phyloP scores from a whole-genome alignment of 92 coral and sea anemone species.

The Metridium senile region DNA sequence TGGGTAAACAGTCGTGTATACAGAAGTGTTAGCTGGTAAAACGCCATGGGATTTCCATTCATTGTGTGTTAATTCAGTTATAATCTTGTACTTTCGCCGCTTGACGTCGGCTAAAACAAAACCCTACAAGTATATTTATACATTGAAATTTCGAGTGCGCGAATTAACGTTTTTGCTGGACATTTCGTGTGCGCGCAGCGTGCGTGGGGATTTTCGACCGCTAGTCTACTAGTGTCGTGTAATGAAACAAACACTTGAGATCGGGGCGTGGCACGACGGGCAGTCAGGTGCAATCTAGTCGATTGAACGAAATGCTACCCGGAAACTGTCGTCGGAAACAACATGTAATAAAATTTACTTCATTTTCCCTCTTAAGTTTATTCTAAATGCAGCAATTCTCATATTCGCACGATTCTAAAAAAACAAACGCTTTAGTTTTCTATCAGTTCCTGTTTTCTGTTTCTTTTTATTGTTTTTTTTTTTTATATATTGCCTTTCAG shows the following conservation, averaged over 20 bases:
- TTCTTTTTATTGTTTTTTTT: too few species aligned
- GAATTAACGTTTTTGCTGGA: neutral
- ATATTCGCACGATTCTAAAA: neutral
- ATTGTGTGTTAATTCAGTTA: neutral
- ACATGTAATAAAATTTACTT: neutral
- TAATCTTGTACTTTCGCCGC: neutral
- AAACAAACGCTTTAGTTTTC: neutral
- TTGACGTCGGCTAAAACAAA: neutral
- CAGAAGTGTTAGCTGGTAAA: neutral
- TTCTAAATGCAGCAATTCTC: neutral
- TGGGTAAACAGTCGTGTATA: neutral
- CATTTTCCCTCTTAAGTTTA: neutral
- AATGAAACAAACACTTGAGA: neutral
- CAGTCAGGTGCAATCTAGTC: neutral
- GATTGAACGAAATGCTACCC: neutral
- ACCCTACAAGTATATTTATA: neutral
- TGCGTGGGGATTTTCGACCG: neutral
- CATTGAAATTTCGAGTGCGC: neutral
- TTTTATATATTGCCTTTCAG: too few species aligned
- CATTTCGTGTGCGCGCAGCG: neutral
- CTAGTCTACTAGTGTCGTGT: neutral
- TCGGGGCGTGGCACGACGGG: neutral
- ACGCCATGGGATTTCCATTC: neutral
- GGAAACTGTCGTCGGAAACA: conserved; percentile 2
- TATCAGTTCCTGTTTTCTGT: too few species aligned